Conservation (phyloP, 2,888 invertebrate genomes). For the Monopis laevigella region DNA sequence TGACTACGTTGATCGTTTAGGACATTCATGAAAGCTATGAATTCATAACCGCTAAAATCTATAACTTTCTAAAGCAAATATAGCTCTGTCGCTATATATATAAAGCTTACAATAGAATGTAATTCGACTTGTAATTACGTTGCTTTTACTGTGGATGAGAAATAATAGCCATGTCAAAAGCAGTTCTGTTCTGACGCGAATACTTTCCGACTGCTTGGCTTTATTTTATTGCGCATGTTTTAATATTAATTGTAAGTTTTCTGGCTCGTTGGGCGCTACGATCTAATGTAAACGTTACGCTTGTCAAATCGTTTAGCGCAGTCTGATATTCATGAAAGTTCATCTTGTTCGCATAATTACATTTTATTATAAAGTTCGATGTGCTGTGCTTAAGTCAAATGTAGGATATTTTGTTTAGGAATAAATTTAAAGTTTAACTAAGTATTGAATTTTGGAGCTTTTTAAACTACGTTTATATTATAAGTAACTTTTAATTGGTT, state of each 20-base stretch:
- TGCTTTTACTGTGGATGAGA: constrained; percentile 18
- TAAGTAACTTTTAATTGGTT: too few species aligned
- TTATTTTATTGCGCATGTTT: constrained; percentile 61
- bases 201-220: constrained; percentile 57
- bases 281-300: constrained; percentile 41
- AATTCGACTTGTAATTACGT: neutral
- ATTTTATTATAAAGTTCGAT: constrained; percentile 5
- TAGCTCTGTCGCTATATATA: neutral
- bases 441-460: too few species aligned
- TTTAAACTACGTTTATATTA: too few species aligned
- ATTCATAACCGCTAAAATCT: constrained; percentile 14
- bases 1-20: constrained; percentile 29
- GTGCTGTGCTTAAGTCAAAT: too few species aligned
- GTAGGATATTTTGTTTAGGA: too few species aligned
- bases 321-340: constrained; percentile 29
- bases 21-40: constrained; percentile 21
- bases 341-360: constrained; percentile 19
- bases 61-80: neutral
- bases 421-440: too few species aligned
- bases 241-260: constrained; percentile 64
- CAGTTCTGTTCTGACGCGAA: constrained; percentile 48
- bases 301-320: constrained; percentile 42
- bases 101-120: neutral
- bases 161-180: constrained; percentile 60
- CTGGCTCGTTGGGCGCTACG: constrained; percentile 36